These are phyloP conservation scores for Drosophila acutilabella DNA, from an alignment of 2,888 invertebrate genomes.

Conservation along the genomic window DNA sequence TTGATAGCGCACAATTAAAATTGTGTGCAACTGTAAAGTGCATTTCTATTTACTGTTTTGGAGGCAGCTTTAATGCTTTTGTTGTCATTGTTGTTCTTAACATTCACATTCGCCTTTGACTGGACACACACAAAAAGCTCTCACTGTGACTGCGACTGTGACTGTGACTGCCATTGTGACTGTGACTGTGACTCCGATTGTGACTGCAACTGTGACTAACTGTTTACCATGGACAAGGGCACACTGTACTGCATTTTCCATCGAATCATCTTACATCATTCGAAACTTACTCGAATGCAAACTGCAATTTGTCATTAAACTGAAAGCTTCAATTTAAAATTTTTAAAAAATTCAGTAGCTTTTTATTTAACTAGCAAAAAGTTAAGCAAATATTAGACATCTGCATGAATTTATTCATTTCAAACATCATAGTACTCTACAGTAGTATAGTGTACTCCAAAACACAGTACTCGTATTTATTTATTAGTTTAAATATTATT, in stretches of 20 bases:
- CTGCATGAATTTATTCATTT: no score
- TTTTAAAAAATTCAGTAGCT: no score
- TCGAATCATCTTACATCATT: neutral
- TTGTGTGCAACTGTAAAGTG: slow-evolving; percentile 51
- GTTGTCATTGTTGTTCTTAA: slow-evolving; percentile 28
- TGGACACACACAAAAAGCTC: slow-evolving; percentile 3
- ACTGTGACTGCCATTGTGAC: slow-evolving; percentile 24
- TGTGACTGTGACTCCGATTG: slow-evolving; percentile 26
- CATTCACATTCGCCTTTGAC: slow-evolving; percentile 31
- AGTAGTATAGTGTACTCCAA: no score
- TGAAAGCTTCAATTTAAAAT: no score
- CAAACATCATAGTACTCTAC: no score
- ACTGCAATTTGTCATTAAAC: no score
- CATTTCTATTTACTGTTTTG: slow-evolving; percentile 61
- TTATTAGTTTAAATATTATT: no score
- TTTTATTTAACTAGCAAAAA: no score
- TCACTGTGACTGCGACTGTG: slow-evolving; percentile 35
- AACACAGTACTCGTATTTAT: no score
- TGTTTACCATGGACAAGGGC: slow-evolving; percentile 9
- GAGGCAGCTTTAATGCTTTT: slow-evolving; percentile 23
- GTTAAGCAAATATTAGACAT: no score
- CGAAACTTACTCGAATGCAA: no score
- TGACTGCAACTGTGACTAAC: slow-evolving; percentile 24
- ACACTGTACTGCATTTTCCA: neutral
- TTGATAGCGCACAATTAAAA: slow-evolving; percentile 52